These are phyloP conservation scores for Mesembrinibis cayennensis DNA, from an alignment of 2,113 vertebrate species.

Conservation along the genomic window DNA sequence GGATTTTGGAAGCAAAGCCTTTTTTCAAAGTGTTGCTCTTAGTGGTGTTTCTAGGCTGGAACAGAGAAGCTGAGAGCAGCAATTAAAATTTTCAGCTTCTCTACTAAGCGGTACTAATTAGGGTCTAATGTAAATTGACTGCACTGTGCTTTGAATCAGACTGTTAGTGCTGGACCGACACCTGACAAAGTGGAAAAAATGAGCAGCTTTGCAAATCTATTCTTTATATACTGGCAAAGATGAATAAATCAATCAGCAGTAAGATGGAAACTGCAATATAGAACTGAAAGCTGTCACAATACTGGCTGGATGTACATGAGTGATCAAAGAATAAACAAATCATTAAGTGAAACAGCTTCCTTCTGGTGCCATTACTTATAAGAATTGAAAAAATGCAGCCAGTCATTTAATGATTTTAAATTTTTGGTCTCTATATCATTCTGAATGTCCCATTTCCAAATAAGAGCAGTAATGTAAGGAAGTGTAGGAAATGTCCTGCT, in stretches of 20 bases:
- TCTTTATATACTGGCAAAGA: conserved; percentile 29
- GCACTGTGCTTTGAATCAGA: neutral
- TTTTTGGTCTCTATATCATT: neutral
- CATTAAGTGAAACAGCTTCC: conserved; percentile 49
- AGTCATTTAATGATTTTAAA: neutral
- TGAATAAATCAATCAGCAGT: conserved; percentile 43
- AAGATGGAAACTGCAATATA: conserved; percentile 42
- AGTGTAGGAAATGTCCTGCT: neutral
- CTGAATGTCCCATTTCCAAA: neutral
- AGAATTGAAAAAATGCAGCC: neutral
- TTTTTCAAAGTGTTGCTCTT: neutral
- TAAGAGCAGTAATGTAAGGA: neutral
- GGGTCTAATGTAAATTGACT: neutral
- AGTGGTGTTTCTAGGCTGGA: neutral
- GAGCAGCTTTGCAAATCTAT: conserved; percentile 40
- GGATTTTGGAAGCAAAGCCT: neutral
- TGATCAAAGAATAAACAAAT: conserved; percentile 58
- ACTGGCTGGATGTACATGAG: conserved; percentile 54
- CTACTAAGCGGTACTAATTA: neutral
- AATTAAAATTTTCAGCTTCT: neutral
- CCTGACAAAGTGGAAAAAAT: conserved; percentile 52
- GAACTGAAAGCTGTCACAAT: conserved; percentile 56
- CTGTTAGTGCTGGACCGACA: conserved; percentile 34
- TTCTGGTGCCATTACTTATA: conserved; percentile 20
- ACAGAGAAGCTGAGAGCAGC: neutral